Base-by-base conservation (phyloP, 1,140 invertebrate species). In the Panagrolaimus sp. region DNA sequence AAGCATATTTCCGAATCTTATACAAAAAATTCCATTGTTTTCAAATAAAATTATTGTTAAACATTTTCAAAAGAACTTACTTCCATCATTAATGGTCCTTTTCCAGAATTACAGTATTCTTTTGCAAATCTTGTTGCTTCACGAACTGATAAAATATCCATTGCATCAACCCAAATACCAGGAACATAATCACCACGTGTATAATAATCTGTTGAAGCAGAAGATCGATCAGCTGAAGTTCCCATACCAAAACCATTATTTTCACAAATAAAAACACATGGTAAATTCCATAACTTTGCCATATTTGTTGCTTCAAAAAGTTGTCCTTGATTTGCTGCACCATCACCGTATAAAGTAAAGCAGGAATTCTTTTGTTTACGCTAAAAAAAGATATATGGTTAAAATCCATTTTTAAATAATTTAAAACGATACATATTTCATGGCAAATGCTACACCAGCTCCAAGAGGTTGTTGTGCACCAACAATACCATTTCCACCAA, bases 211-310 rank as follows among this genome's bases (percentile, higher is more conserved):
- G 90, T 90, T 76, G 87, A 90, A 4, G 92, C 92, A 0, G 94
- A 89, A 0, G 92, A 88, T 71, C 95, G 87, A 65, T 92, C 90
- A 4, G 87, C 87, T 73, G 90, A 90, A 1, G 95, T 98, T 65
- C 94, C 94, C 93, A 98, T 96, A 53, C 92, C 94, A 82, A 93
- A 98, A 57, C 91, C 89, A 85, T 98, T 98, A 83, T 98, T 98
- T 86, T 98, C 95, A 82, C 94, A 96, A 42, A 98, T 88, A 85
- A 93, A 98, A 72, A 98, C 90, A 68, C 88, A 88, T 0, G 95
- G 96, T 68, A 98, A 80, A 77, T 91, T 88, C 92, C 92, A 96
- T 45, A 98, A 86, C 81, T 89, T 89, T 11, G 90, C 87, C 83
- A 91, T 89, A 78, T 91, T 91, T 77, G 85, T 66, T 14, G 63